A percentile compares a stretch with the other conserved stretches of the same genome.
phyloP scores from a whole-genome alignment of 2,113 vertebrate species.

The Daboia siamensis region DNA sequence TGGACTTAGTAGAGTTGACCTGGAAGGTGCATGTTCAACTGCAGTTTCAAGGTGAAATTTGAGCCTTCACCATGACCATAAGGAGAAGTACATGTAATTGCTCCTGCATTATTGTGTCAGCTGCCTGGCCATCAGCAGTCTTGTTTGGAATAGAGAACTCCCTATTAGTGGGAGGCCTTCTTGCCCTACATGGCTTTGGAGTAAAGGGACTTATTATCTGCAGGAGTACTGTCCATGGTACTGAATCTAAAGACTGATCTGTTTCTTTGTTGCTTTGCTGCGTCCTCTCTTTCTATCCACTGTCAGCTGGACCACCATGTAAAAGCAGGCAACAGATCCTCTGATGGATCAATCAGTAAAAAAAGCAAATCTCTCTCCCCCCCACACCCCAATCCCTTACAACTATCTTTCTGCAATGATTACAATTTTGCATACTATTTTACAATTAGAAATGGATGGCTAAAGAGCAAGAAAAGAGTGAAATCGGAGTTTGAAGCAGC shows the following conservation, averaged over 20 bases:
- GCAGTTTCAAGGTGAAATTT: neutral
- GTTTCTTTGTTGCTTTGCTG: neutral
- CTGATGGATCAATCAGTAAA: neutral
- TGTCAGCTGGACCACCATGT: neutral
- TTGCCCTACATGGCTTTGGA: neutral
- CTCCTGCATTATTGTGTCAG: neutral
- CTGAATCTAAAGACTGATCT: neutral
- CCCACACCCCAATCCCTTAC: no score
- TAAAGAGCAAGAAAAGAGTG: neutral
- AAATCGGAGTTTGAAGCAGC: neutral
- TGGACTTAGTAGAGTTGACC: neutral
- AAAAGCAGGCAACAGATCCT: neutral
- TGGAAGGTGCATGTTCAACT: neutral
- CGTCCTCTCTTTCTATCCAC: neutral
- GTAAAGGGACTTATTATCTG: neutral
- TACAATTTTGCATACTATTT: neutral
- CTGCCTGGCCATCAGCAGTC: neutral
- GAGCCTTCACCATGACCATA: neutral
- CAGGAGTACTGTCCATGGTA: neutral
- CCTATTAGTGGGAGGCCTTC: neutral
- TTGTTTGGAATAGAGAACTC: neutral
- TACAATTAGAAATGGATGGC: neutral
- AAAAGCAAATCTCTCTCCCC: no score
- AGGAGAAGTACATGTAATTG: neutral
- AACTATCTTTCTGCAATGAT: neutral